Conservation (phyloP, 2,113 vertebrate genomes). For the Ochotona princeps region DNA sequence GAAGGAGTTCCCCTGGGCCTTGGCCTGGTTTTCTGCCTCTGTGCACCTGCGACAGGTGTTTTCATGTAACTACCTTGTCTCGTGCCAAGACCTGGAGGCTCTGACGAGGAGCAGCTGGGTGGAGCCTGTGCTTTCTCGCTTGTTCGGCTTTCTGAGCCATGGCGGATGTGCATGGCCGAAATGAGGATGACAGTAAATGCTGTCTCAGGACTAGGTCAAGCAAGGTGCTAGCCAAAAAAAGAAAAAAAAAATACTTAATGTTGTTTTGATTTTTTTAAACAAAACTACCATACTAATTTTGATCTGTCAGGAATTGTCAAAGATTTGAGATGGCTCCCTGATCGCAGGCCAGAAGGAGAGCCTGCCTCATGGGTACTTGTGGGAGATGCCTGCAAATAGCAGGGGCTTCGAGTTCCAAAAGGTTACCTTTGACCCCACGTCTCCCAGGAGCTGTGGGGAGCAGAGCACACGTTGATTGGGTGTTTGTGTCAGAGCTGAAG, state of each 20-base stretch:
- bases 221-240: background rate
- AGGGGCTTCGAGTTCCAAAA: background rate
- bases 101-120: background rate
- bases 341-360: background rate
- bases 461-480: accelerated
- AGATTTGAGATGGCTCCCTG: background rate
- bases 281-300: background rate
- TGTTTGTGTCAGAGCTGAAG: background rate
- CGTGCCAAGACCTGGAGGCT: accelerated
- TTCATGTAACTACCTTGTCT: accelerated
- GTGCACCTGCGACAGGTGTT: accelerated
- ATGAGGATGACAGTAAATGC: background rate
- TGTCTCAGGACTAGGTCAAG: background rate
- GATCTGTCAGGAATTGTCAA: background rate
- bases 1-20: accelerated
- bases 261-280: background rate
- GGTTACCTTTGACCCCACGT: background rate
- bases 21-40: accelerated
- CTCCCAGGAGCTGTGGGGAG: background rate
- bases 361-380: background rate
- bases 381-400: background rate
- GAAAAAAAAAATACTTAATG: background rate
- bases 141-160: background rate
- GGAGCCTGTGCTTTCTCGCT: background rate
- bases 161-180: too few species aligned